A percentile compares a stretch with the other conserved stretches of the same genome.
Evolutionary conservation across 2,797 vertebrate species (phyloP).

Genomic region (Myoxocephalus aenaeus): DNA sequence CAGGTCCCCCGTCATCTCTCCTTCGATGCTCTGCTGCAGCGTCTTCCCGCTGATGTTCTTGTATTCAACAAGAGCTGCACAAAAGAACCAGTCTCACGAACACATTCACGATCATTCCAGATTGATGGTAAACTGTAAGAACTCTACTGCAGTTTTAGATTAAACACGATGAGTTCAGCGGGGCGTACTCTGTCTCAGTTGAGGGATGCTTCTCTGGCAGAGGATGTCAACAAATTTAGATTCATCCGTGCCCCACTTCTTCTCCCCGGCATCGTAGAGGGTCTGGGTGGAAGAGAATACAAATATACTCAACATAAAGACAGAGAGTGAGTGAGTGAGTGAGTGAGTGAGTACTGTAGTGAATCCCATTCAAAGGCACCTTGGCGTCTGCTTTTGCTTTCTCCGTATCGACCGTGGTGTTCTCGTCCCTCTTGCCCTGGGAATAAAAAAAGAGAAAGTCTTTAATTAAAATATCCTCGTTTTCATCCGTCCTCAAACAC

Average conservation of each 20-base stretch:
- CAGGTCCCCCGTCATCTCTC: conserved; percentile 85
- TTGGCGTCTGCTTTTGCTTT: conserved; percentile 82
- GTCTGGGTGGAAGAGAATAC: conserved; percentile 45
- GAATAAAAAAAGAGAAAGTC: conserved; percentile 8
- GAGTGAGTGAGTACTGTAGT: too few relatives aligned
- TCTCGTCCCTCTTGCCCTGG: conserved; percentile 80
- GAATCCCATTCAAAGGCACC: conserved; percentile 52
- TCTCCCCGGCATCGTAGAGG: conserved; percentile 85
- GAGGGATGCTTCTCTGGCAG: conserved; percentile 82
- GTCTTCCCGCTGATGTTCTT: conserved; percentile 83
- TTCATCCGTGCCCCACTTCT: conserved; percentile 85
- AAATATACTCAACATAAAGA: not conserved
- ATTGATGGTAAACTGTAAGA: not conserved
- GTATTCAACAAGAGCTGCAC: conserved; percentile 85
- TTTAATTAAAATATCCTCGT: not conserved
- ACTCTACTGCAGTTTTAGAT: not conserved
- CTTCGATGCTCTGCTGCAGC: conserved; percentile 85
- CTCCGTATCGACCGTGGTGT: conserved; percentile 59
- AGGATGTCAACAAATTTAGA: conserved; percentile 84
- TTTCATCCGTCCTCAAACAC: too few relatives aligned
- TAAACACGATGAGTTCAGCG: accelerated
- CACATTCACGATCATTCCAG: not conserved
- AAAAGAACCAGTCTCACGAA: not conserved
- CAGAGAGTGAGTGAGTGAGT: too few relatives aligned
- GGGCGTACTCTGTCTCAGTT: conserved; percentile 80